These are phyloP conservation scores for Corapipo altera DNA, from an alignment of 2,113 vertebrate genomes.

Conservation along the genomic window DNA sequence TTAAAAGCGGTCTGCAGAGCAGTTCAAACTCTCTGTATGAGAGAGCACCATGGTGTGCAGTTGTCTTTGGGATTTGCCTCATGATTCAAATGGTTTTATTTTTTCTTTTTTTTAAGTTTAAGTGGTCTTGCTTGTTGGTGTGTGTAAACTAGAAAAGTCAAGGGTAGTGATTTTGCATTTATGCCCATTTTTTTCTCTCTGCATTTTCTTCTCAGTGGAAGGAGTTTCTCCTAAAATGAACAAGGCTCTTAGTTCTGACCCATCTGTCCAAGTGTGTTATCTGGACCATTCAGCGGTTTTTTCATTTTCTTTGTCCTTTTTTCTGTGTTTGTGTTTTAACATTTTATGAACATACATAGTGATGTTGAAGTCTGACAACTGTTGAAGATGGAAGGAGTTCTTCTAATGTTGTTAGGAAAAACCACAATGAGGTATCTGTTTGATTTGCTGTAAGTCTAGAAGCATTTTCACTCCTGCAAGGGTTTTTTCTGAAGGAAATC, in stretches of 20 bases:
- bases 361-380: neutral
- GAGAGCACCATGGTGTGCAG: neutral
- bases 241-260: neutral
- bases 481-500: conserved; percentile 60
- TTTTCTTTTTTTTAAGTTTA: neutral
- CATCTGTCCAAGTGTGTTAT: neutral
- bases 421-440: conserved; percentile 23
- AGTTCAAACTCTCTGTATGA: neutral
- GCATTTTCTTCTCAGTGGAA: neutral
- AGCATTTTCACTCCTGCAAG: conserved; percentile 40
- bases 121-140: neutral
- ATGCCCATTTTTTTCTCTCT: neutral
- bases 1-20: neutral
- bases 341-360: neutral
- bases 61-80: neutral
- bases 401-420: conserved; percentile 49
- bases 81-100: neutral
- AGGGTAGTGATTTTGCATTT: neutral
- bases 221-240: neutral
- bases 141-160: neutral
- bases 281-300: neutral
- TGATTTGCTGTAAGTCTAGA: conserved; percentile 42
- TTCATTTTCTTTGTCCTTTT: neutral
- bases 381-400: neutral
- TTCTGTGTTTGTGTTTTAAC: neutral